A percentile compares a stretch with the other conserved stretches of the same genome.
Conservation (phyloP, 64 coral and sea anemone genomes). For the Acropora yongei region DNA sequence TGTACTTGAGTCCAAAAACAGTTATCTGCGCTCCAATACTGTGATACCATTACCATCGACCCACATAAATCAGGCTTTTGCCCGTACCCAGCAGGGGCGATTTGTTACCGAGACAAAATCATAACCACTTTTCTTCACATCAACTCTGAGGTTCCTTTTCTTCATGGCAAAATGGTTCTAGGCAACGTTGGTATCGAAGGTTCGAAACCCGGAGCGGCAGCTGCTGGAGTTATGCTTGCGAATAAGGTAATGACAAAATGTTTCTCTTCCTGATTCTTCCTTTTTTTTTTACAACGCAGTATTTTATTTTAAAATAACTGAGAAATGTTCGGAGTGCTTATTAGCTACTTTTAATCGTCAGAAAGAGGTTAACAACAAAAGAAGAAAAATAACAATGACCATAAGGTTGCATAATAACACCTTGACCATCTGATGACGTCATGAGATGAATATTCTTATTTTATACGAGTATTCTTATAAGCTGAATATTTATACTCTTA, state of each 20-base stretch:
- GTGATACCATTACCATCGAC: constrained; percentile 65
- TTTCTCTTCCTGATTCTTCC: no score
- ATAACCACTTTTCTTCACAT: constrained; percentile 46
- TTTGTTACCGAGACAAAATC: constrained; percentile 57
- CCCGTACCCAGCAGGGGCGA: constrained; percentile 58
- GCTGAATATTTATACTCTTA: no score
- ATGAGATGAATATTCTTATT: no score
- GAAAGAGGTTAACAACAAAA: no score
- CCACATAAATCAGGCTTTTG: constrained; percentile 73
- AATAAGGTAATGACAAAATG: constrained; percentile 15
- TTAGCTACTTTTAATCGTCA: no score
- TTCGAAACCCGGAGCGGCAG: constrained; percentile 55
- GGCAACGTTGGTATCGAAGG: constrained; percentile 52
- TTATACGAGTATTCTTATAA: no score
- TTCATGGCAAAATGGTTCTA: constrained; percentile 4
- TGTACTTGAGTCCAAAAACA: constrained; percentile 50
- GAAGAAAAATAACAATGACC: no score
- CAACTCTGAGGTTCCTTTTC: constrained; percentile 13
- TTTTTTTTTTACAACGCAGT: no score
- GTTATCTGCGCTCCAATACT: constrained; percentile 46
- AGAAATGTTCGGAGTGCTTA: no score
- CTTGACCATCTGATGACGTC: no score
- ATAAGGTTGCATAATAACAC: no score
- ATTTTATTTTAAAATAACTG: no score
- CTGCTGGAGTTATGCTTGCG: constrained; percentile 49